These are phyloP conservation scores for Nomada hirtipes DNA, from an alignment of 2,888 invertebrate species.

Conservation along the genomic window DNA sequence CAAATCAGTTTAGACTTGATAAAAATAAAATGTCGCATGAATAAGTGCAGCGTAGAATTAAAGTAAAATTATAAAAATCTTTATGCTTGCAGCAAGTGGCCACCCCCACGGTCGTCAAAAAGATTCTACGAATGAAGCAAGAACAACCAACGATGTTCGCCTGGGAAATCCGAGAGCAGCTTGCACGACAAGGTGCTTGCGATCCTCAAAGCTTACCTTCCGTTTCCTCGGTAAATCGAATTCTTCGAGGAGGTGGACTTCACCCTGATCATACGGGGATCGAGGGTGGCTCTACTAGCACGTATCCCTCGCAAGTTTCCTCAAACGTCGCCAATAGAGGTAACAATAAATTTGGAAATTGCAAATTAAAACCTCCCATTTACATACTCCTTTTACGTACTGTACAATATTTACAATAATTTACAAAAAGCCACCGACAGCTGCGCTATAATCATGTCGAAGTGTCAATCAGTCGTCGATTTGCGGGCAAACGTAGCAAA, in stretches of 20 bases:
- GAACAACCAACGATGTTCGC: constrained; percentile 98
- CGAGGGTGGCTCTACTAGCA: constrained; percentile 74
- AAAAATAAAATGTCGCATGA: no score
- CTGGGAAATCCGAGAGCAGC: constrained; percentile 97
- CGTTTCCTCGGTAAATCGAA: constrained; percentile 97
- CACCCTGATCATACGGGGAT: constrained; percentile 86
- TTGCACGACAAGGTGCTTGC: constrained; percentile 95
- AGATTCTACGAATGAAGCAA: constrained; percentile 96
- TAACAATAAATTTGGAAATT: constrained; percentile 41
- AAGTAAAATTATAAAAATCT: background rate
- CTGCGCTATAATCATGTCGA: background rate
- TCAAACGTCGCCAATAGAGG: constrained; percentile 77
- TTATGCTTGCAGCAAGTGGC: constrained; percentile 94
- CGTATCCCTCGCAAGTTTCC: constrained; percentile 77
- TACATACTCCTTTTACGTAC: no score
- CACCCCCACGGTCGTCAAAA: constrained; percentile 97
- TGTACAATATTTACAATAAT: background rate
- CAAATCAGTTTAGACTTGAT: no score
- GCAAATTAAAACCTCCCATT: no score
- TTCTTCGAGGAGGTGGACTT: constrained; percentile 94
- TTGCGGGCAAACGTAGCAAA: background rate
- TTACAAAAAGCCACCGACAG: no score
- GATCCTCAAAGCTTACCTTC: constrained; percentile 96
- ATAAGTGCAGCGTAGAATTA: no score
- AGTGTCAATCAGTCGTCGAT: background rate